phyloP scores from a whole-genome alignment of 2,797 vertebrate genomes.

The Falco novaeseelandiae region DNA sequence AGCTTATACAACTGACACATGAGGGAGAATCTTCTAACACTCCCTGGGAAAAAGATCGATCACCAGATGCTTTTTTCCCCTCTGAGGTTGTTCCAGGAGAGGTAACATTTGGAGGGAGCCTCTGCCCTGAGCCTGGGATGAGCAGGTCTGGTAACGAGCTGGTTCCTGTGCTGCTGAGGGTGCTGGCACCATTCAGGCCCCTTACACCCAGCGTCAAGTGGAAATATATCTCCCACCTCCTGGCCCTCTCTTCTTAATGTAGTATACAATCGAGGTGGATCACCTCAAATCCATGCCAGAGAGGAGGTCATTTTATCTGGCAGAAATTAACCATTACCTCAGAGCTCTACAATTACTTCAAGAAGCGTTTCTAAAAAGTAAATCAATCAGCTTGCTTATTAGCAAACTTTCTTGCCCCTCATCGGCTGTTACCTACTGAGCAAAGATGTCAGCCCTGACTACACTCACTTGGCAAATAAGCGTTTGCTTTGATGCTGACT shows the following conservation, averaged over 20 bases:
- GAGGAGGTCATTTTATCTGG: not conserved
- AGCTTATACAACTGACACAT: not conserved
- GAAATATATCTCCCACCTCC: not conserved
- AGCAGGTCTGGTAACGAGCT: not conserved
- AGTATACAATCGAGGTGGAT: not conserved
- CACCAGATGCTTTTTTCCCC: not conserved
- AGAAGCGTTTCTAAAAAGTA: not conserved
- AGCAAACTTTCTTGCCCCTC: not conserved
- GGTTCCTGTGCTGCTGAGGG: fast-evolving
- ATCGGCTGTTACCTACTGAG: not conserved
- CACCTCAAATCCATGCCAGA: not conserved
- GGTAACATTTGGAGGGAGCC: not conserved
- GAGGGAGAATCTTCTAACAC: not conserved
- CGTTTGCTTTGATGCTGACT: fast-evolving
- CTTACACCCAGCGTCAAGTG: not conserved
- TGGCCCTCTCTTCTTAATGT: not conserved
- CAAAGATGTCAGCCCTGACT: not conserved
- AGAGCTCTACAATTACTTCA: not conserved
- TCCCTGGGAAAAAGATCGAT: not conserved
- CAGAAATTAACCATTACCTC: not conserved
- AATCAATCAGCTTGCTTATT: not conserved
- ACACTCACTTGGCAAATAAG: not conserved
- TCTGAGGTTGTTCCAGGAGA: not conserved
- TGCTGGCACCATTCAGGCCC: not conserved
- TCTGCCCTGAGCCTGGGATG: not conserved